Base-by-base conservation (phyloP, 2,888 invertebrate species). In the Drosophila mercatorum region DNA sequence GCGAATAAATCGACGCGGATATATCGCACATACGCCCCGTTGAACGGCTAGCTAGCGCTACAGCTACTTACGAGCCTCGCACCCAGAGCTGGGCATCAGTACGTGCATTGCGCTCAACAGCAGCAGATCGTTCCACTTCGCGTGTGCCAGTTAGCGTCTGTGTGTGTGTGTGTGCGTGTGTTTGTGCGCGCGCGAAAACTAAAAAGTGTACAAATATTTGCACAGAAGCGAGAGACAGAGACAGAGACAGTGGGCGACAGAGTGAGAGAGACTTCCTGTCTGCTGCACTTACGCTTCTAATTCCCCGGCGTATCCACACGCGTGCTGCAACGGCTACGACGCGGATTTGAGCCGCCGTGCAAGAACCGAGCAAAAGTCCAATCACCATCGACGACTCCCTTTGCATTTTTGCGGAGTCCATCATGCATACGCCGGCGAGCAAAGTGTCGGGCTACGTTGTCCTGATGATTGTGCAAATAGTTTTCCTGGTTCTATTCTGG, bases 401-500 rank as follows among this genome's bases (percentile, higher is more conserved):
- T n/a, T 49, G 44, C 46, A 49, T 43, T 61, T 52, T 59, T 38
- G n/a, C 46, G 8, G 34, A 58, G 58, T 57, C 51, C 78, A 81
- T 81, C 81, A 93, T 93, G 93, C 92, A 93, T 85, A 88, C 92
- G 64, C 81, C 92, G 61, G 84, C 83, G 57, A 72, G 87, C 59
- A 92, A 91, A 85, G 90, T 91, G 84, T 90, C 92, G 71, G 93
- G 93, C 74, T 93, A 93, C 91, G 82, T 93, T 75, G 91, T 92
- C 81, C 92, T 94, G 75, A 91, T 94, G 85, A 87, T 92, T 81
- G 91, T 94, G 82, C 93, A 94, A 92, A 92, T 94, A 89, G 88
- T 93, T 80, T 89, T 94, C 81, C 91, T 94, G 78, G 92, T 93
- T 77, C 88, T 94, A 83, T 94, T 93, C 92, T 94, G 93, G 87